Evolutionary conservation across 2,113 vertebrate species (phyloP).

Genomic region (Psilopsiagon aurifrons): DNA sequence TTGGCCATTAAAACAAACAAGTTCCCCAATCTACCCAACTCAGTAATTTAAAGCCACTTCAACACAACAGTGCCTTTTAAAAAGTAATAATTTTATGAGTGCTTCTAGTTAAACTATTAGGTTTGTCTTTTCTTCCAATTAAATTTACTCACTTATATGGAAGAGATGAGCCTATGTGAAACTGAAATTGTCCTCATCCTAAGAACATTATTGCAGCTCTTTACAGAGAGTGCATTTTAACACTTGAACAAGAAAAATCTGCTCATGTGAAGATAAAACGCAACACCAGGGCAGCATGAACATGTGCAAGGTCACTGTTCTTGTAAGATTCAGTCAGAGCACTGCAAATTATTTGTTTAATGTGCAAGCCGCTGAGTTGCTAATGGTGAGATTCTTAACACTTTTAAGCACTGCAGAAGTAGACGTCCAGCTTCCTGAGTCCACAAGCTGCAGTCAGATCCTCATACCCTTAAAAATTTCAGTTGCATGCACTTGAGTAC

Average conservation of each 20-base stretch:
- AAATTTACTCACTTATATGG: slow-evolving; percentile 20
- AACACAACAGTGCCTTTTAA: slow-evolving; percentile 23
- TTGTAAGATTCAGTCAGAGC: not conserved
- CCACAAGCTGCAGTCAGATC: not conserved
- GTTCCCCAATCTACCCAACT: not conserved
- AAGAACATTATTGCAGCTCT: not conserved
- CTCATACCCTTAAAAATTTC: not conserved
- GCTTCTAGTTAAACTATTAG: slow-evolving; percentile 37
- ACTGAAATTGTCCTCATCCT: not conserved
- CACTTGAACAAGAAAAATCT: slow-evolving; percentile 43
- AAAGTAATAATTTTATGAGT: slow-evolving; percentile 58
- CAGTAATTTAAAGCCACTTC: slow-evolving; percentile 45
- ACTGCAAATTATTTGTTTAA: slow-evolving; percentile 36
- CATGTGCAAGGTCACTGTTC: slow-evolving; percentile 45
- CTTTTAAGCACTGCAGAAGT: not conserved
- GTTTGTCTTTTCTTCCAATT: slow-evolving; percentile 39
- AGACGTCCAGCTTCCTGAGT: not conserved
- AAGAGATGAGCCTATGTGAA: not conserved
- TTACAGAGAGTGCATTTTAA: slow-evolving; percentile 14
- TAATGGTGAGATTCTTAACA: not conserved
- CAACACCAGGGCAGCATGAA: not conserved
- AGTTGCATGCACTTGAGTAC: not conserved
- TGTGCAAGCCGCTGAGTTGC: slow-evolving; percentile 5
- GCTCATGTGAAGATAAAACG: slow-evolving; percentile 32
- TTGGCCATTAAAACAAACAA: not conserved